These are phyloP conservation scores for Zosterops lateralis DNA, from an alignment of 2,113 vertebrate genomes.

Conservation along the genomic window DNA sequence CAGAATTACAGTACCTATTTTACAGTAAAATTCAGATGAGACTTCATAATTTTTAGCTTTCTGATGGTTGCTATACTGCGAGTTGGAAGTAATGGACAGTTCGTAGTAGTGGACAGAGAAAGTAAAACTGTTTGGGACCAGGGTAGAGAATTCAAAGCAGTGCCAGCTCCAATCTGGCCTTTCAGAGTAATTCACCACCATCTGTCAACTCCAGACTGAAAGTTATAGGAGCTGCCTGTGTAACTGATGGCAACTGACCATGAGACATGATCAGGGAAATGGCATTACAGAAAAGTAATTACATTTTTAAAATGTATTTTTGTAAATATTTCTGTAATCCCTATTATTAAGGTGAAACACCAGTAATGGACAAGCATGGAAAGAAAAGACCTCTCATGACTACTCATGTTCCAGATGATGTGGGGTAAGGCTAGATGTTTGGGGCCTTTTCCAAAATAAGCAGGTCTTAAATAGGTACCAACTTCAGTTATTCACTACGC, in stretches of 20 bases:
- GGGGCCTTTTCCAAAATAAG: not conserved
- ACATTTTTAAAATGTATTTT: not conserved
- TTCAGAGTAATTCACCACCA: not conserved
- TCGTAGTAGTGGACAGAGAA: not conserved
- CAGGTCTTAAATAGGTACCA: not conserved
- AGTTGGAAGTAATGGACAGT: not conserved
- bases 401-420: constrained; percentile 59
- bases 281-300: not conserved
- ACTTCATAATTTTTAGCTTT: not conserved
- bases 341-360: constrained; percentile 52
- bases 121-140: not conserved
- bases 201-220: not conserved
- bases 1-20: not conserved
- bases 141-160: not conserved
- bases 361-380: constrained; percentile 67
- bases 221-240: not conserved
- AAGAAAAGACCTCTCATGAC: constrained; percentile 70
- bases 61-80: not conserved
- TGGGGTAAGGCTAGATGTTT: constrained; percentile 68
- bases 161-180: not conserved
- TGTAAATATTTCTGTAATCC: constrained; percentile 16
- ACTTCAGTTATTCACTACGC: not conserved
- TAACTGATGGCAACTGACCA: not conserved
- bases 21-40: not conserved
- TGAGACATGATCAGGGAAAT: not conserved